Base-by-base conservation (phyloP, 2,888 invertebrate genomes). In the Xylocampa areola region DNA sequence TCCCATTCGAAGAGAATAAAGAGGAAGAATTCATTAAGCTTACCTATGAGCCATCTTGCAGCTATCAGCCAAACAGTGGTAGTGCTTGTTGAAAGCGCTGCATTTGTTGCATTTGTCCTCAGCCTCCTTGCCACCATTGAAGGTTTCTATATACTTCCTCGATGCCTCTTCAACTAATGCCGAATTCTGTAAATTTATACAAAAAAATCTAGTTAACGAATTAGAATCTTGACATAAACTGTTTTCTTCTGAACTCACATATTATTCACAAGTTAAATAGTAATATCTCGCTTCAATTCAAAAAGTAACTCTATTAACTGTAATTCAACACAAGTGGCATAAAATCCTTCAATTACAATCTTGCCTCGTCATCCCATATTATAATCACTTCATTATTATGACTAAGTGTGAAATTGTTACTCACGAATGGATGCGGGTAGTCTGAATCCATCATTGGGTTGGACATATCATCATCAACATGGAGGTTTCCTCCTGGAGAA, bases 31-130 rank as follows among this genome's bases (percentile, higher is more conserved):
- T 39, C 14, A 4, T 25, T 8, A 25, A 25, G 8, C 52, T 86
- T 88, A 96, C 96, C 95, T 95, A 79, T 96, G 96, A 13, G 95
- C 95, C 94, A 96, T 95, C 69, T 96, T 96, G 85, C 97, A 97
- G 51, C 95, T 95, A 68, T 97, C 96, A 6, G 96, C 96, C 66
- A 96, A 95, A 87, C 98, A 98, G 79, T 98, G 98, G 84, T 97
- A 98, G 83, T 98, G 98, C 65, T 98, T 98, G 68, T 96, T 96
- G 75, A 96, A 96, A 14, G 95, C 94, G 60, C 96, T 95, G 79
- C 94, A 94, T 80, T 93, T 94, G 49, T 77, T 82, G 70, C 94
- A 94, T 68, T 94, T 95, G 60, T 95, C 95, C 14, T 95, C 95
- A 0, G 93, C 90, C n/a, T 94, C 91, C 61, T 92, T 94, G 14